Conservation (phyloP, 2,797 vertebrate genomes). For the Dromococcyx pavoninus region DNA sequence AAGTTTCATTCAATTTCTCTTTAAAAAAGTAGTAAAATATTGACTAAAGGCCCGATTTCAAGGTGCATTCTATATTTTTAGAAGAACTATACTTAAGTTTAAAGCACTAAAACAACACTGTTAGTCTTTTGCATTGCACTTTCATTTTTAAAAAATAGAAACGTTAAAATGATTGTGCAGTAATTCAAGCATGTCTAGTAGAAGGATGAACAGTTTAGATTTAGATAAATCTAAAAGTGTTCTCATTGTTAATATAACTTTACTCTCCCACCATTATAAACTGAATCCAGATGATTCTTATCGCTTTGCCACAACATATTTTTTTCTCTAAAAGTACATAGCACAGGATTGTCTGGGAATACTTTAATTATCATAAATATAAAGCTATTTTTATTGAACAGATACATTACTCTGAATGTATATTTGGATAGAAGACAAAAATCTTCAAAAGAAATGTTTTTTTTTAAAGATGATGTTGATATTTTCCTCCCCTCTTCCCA, state of each 20-base stretch:
- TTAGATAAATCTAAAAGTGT: neutral
- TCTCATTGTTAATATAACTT: neutral
- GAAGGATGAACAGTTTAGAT: constrained; percentile 42
- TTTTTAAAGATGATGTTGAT: neutral
- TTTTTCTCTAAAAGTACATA: neutral
- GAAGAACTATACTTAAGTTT: fast-evolving
- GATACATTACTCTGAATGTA: neutral
- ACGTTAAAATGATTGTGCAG: neutral
- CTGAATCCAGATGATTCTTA: constrained; percentile 38
- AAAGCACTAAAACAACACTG: neutral
- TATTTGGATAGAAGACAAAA: constrained; percentile 28
- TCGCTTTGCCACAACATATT: neutral
- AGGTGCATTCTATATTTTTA: neutral
- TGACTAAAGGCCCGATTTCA: neutral
- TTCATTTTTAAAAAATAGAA: neutral
- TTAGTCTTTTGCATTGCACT: neutral
- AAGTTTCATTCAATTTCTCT: neutral
- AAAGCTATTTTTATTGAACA: constrained; percentile 16
- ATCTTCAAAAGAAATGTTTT: fast-evolving
- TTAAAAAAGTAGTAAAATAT: neutral
- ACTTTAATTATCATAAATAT: constrained; percentile 24
- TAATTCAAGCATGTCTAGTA: neutral
- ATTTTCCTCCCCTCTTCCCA: neutral
- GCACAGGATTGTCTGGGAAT: neutral
- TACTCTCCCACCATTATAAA: constrained; percentile 24